Evolutionary conservation across 2,888 invertebrate species (phyloP).

Genomic region (Achlya flavicornis): DNA sequence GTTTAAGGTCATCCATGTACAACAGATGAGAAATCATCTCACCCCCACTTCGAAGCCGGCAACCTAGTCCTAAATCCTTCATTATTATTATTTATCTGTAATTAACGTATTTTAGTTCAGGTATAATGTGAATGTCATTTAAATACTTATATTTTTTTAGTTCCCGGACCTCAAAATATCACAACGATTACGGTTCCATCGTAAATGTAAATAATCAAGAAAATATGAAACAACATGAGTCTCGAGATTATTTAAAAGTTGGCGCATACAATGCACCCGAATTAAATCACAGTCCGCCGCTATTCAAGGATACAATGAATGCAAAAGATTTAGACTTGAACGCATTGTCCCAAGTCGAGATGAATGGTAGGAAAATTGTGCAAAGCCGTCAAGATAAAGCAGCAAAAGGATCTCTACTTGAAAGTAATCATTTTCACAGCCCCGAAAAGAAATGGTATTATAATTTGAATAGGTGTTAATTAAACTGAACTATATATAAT

Average conservation of each 20-base stretch:
- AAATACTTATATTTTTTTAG: neutral
- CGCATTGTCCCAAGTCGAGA: constrained; percentile 22
- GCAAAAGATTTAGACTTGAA: constrained; percentile 27
- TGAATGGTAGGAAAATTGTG: constrained; percentile 24
- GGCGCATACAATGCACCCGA: constrained; percentile 24
- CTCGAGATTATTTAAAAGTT: constrained; percentile 28
- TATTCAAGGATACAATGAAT: constrained; percentile 27
- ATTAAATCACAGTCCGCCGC: constrained; percentile 25
- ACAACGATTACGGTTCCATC: constrained; percentile 31
- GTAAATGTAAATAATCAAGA: constrained; percentile 19
- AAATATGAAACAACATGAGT: constrained; percentile 24
- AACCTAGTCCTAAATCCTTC: too few relatives aligned
- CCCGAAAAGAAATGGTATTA: constrained; percentile 51
- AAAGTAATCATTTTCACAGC: constrained; percentile 24
- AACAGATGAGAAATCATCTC: too few relatives aligned
- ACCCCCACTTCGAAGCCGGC: too few relatives aligned
- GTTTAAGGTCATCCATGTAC: too few relatives aligned
- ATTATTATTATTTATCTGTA: too few relatives aligned
- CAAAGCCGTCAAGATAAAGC: constrained; percentile 22
- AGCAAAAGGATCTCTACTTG: constrained; percentile 22
- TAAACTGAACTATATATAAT: neutral
- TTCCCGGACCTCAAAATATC: constrained; percentile 22
- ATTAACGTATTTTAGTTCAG: too few relatives aligned
- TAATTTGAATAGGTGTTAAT: neutral
- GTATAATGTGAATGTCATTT: neutral